These are phyloP conservation scores for Siniperca undulata DNA, from an alignment of 2,797 vertebrate species.

Conservation along the genomic window DNA sequence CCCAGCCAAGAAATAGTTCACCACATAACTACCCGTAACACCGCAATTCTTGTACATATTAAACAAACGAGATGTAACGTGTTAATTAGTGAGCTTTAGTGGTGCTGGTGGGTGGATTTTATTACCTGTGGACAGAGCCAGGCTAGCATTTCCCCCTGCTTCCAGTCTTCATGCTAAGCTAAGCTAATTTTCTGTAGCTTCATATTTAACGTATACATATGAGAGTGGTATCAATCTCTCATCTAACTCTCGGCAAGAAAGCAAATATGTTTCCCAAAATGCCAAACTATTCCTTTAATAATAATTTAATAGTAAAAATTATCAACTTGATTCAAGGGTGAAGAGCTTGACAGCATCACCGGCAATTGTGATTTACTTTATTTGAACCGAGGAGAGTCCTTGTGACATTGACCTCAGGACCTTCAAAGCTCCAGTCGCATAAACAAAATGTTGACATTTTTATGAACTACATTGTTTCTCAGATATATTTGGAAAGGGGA, in stretches of 20 bases:
- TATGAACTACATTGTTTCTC: constrained; percentile 9
- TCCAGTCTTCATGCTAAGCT: neutral
- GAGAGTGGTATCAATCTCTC: too few species aligned
- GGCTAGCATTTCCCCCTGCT: neutral
- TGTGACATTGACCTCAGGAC: neutral
- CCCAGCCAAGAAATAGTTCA: neutral
- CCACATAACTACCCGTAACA: neutral
- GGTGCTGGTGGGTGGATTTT: neutral
- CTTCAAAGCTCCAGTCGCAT: neutral
- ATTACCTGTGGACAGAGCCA: neutral
- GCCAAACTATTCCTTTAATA: neutral
- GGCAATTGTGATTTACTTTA: neutral
- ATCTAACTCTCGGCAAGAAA: too few species aligned
- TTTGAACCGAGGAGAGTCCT: neutral
- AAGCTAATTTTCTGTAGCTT: too few species aligned
- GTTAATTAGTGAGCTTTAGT: neutral
- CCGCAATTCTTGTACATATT: neutral
- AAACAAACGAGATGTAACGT: neutral
- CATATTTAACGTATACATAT: too few species aligned
- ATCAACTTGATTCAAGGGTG: neutral
- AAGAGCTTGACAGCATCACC: neutral
- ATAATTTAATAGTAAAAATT: neutral
- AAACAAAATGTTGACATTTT: constrained; percentile 14
- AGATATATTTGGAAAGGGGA: constrained; percentile 16
- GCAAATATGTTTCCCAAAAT: neutral